A percentile compares a stretch with the other conserved stretches of the same genome.
phyloP scores from a whole-genome alignment of 2,113 vertebrate species.

The Halcyon senegalensis region DNA sequence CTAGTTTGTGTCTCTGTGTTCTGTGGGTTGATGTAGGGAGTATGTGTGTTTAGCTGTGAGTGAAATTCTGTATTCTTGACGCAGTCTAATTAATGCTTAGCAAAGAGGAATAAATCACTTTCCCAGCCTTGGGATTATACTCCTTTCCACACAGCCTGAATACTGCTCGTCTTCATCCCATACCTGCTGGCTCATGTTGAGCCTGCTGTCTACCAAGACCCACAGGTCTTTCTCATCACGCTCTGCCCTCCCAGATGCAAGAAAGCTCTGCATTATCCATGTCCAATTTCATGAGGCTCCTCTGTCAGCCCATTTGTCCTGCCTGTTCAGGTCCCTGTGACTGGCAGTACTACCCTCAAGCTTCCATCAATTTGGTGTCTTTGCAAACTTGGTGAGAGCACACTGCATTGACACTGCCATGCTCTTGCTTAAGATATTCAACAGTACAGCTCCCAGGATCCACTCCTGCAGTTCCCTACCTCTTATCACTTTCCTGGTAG shows the following conservation, averaged over 20 bases:
- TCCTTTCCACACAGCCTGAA: background rate
- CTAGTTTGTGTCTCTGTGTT: background rate
- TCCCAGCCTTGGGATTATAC: background rate
- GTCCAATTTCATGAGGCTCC: background rate
- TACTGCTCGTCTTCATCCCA: background rate
- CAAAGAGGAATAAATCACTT: background rate
- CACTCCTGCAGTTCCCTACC: background rate
- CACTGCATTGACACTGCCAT: background rate
- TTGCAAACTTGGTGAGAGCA: background rate
- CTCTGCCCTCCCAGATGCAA: background rate
- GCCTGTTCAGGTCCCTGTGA: background rate
- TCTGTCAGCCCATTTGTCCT: background rate
- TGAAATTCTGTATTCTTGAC: background rate
- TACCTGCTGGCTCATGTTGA: background rate
- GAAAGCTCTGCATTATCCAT: background rate
- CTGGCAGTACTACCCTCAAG: fast-evolving
- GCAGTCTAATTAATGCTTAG: background rate
- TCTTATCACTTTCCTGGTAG: background rate
- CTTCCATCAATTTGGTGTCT: background rate
- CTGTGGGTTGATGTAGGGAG: background rate
- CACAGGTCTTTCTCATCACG: background rate
- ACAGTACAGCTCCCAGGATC: background rate
- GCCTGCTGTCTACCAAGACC: background rate
- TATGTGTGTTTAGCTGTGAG: background rate
- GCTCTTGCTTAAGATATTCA: background rate